Conservation (phyloP, 2,888 invertebrate species). For the Pristionchus fissidentatus region DNA sequence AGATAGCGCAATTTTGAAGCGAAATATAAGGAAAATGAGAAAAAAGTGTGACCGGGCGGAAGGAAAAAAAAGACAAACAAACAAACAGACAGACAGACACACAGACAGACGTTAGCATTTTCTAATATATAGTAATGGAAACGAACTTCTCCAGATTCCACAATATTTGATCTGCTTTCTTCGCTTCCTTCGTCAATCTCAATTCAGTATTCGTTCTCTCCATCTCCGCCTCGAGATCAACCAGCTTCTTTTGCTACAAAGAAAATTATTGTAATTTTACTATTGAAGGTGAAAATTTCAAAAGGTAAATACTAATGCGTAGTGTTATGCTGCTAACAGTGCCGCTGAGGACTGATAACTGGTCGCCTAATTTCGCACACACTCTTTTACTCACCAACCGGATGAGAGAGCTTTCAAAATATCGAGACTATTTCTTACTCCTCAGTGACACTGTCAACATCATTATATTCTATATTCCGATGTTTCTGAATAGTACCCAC, state of each 20-base stretch:
- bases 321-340: too few species aligned
- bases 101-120: too few species aligned
- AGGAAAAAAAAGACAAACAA: too few species aligned
- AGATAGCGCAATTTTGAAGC: background rate
- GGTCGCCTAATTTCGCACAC: too few species aligned
- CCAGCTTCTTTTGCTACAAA: constrained; percentile 82
- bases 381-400: too few species aligned
- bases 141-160: constrained; percentile 58
- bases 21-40: too few species aligned
- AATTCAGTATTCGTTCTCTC: constrained; percentile 79
- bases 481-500: constrained; percentile 51
- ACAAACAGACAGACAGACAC: too few species aligned
- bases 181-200: constrained; percentile 67
- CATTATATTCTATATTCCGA: background rate
- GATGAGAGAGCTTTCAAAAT: background rate
- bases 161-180: constrained; percentile 71
- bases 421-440: background rate
- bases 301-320: too few species aligned
- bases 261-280: background rate
- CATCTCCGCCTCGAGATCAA: constrained; percentile 87
- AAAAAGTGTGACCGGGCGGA: too few species aligned
- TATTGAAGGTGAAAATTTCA: too few species aligned
- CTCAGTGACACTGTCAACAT: background rate
- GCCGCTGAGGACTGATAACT: too few species aligned
- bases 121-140: too few species aligned